Conservation (phyloP, 2,113 vertebrate genomes). For the Parus major region DNA sequence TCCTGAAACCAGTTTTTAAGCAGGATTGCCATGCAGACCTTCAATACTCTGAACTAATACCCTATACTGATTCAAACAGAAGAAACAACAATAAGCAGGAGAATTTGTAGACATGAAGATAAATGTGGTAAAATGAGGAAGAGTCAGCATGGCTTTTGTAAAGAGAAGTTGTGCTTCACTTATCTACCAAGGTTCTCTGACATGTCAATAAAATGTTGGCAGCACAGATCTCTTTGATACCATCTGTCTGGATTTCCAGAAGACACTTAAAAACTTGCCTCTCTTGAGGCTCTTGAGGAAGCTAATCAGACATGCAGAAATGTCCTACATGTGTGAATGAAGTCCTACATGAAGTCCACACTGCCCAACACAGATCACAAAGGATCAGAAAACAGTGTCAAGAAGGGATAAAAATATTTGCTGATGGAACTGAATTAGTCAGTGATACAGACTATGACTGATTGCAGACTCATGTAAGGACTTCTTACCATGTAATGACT, state of each 20-base stretch:
- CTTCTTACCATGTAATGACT: not conserved
- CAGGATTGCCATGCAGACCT: not conserved
- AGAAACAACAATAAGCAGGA: not conserved
- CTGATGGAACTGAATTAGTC: not conserved
- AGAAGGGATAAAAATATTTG: not conserved
- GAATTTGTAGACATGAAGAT: not conserved
- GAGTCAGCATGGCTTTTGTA: not conserved
- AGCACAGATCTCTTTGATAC: not conserved
- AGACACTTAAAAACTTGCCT: not conserved
- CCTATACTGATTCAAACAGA: not conserved
- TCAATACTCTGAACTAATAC: not conserved
- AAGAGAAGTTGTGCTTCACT: not conserved
- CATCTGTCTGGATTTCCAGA: slow-evolving; percentile 31
- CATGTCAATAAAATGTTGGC: not conserved
- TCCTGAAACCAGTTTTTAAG: not conserved
- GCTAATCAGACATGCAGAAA: slow-evolving; percentile 4
- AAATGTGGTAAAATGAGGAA: not conserved
- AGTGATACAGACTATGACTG: not conserved
- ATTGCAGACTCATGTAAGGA: not conserved
- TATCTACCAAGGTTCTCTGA: not conserved
- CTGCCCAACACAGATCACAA: not conserved
- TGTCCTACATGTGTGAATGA: not conserved
- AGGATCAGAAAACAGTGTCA: not conserved
- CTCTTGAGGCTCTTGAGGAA: not conserved
- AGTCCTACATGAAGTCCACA: not conserved